Evolutionary conservation across 2,113 vertebrate genomes (phyloP).

Genomic region (Macrotus californicus): DNA sequence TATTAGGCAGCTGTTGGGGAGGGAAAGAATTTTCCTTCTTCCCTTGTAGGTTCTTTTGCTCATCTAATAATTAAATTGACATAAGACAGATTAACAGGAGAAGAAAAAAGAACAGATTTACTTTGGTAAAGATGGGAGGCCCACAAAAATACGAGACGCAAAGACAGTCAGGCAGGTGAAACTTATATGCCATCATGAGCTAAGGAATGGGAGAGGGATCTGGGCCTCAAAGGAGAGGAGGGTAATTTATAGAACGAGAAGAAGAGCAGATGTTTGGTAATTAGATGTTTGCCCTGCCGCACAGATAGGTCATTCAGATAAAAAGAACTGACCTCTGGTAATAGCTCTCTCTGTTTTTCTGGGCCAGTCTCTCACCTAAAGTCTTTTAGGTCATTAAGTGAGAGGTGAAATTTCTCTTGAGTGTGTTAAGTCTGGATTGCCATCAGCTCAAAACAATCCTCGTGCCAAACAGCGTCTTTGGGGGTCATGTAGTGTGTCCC

Average conservation of each 20-base stretch:
- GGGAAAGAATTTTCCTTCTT: neutral
- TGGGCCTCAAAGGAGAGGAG: neutral
- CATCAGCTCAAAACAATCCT: neutral
- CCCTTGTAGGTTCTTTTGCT: neutral
- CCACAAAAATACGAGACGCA: neutral
- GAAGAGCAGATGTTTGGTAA: neutral
- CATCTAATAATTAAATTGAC: neutral
- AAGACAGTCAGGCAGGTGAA: neutral
- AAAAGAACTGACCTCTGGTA: neutral
- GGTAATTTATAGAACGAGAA: neutral
- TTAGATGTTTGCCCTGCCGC: neutral
- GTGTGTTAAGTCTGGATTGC: neutral
- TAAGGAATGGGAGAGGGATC: neutral
- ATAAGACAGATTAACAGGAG: neutral
- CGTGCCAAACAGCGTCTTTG: neutral
- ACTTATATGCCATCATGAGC: neutral
- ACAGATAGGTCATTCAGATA: neutral
- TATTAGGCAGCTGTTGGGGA: neutral
- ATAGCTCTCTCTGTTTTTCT: neutral
- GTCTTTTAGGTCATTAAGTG: neutral
- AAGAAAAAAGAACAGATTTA: neutral
- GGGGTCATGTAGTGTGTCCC: too few species aligned
- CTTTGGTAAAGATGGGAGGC: neutral
- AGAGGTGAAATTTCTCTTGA: neutral
- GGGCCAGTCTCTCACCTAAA: neutral